Evolutionary conservation across 1,140 invertebrate genomes (phyloP).

Genomic region (Epicauta chinensis): DNA sequence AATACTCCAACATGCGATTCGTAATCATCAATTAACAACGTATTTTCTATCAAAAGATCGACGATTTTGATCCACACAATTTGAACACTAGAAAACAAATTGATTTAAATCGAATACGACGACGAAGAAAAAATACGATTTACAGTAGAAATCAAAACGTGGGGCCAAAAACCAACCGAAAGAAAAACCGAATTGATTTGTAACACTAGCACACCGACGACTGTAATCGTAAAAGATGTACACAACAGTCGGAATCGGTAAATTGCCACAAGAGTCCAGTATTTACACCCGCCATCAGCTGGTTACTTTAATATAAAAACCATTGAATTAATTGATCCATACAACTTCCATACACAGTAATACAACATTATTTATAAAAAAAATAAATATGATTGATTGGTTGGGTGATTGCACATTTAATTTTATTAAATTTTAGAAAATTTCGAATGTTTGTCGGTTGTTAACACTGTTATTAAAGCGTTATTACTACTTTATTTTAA

Average conservation of each 20-base stretch:
- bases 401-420: neutral
- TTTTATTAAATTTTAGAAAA: neutral
- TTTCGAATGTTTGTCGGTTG: too few relatives aligned
- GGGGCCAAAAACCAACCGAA: too few relatives aligned
- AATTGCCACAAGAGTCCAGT: conserved; percentile 32
- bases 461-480: too few relatives aligned
- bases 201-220: conserved; percentile 19
- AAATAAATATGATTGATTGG: too few relatives aligned
- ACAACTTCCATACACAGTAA: conserved; percentile 10
- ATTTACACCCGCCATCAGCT: conserved; percentile 45
- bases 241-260: conserved; percentile 22
- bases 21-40: neutral
- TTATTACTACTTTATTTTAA: conserved; percentile 5
- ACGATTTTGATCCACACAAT: too few relatives aligned
- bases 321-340: conserved; percentile 27
- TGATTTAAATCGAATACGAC: too few relatives aligned
- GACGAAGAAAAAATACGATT: too few relatives aligned
- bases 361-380: neutral
- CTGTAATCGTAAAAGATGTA: too few relatives aligned
- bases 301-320: conserved; percentile 38
- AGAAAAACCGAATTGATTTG: neutral
- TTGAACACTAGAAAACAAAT: too few relatives aligned
- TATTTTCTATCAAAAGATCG: conserved; percentile 2
- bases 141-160: too few relatives aligned
- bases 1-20: neutral